Percentiles rank a stretch among this genome's conserved stretches.
phyloP scores from a whole-genome alignment of 2,797 vertebrate genomes.

The Zonotrichia albicollis region DNA sequence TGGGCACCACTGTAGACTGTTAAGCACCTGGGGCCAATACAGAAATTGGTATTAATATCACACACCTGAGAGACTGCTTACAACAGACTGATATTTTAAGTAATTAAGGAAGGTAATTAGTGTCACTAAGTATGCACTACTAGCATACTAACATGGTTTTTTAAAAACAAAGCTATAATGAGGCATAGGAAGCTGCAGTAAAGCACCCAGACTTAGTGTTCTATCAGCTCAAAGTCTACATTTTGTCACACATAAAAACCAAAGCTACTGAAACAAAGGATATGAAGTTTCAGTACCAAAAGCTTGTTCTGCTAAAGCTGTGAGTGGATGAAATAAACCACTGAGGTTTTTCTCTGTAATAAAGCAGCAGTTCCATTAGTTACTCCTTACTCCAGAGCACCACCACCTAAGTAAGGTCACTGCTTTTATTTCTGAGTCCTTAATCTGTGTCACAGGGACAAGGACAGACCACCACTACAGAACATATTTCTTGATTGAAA shows the following conservation, averaged over 20 bases:
- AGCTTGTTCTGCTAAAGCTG: background rate
- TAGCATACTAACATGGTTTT: background rate
- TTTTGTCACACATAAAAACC: background rate
- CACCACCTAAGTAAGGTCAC: background rate
- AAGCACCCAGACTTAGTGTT: background rate
- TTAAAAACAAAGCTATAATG: slow-evolving; percentile 4
- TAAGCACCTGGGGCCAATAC: background rate
- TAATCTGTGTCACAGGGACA: background rate
- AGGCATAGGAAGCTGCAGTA: background rate
- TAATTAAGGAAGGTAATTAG: slow-evolving; percentile 20
- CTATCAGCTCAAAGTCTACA: background rate
- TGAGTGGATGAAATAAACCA: background rate
- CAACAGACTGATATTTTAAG: slow-evolving; percentile 24
- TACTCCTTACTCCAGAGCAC: background rate
- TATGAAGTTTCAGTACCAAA: background rate
- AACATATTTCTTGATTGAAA: background rate
- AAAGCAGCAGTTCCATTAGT: background rate
- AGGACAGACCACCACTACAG: background rate
- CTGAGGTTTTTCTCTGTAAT: background rate
- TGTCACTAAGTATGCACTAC: background rate
- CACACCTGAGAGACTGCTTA: background rate
- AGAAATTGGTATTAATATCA: slow-evolving; percentile 9
- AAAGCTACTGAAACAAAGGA: background rate
- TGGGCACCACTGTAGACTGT: background rate
- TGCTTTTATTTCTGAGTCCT: background rate